Conservation (phyloP, 2,113 vertebrate species). For the Tychaedon coryphoeus region DNA sequence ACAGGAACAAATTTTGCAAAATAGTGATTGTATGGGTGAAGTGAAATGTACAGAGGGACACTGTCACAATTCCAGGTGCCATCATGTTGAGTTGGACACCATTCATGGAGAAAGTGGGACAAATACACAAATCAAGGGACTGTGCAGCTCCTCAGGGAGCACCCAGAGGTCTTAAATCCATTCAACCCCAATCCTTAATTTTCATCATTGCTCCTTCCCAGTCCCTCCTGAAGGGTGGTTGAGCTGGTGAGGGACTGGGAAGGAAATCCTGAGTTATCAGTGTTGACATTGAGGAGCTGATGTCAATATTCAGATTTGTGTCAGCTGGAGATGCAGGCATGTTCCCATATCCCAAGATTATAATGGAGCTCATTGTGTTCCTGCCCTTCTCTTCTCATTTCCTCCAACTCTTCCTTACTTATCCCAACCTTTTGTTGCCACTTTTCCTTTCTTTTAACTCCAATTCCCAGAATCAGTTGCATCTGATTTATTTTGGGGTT, state of each 20-base stretch:
- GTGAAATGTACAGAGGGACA: background rate
- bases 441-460: background rate
- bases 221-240: background rate
- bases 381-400: background rate
- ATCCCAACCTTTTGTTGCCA: background rate
- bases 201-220: background rate
- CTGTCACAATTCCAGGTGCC: background rate
- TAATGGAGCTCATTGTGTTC: background rate
- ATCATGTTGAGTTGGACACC: accelerated
- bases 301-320: background rate
- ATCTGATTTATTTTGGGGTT: background rate
- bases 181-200: background rate
- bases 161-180: background rate
- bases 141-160: background rate
- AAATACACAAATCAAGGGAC: background rate
- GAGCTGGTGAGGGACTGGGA: background rate
- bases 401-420: background rate
- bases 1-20: background rate
- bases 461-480: background rate
- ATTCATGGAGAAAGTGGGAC: background rate
- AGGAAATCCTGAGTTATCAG: background rate
- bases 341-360: background rate
- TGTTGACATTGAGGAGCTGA: background rate
- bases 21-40: background rate
- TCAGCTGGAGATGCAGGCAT: background rate